phyloP scores from a whole-genome alignment of 2,888 invertebrate species.

The Harmothoe impar region DNA sequence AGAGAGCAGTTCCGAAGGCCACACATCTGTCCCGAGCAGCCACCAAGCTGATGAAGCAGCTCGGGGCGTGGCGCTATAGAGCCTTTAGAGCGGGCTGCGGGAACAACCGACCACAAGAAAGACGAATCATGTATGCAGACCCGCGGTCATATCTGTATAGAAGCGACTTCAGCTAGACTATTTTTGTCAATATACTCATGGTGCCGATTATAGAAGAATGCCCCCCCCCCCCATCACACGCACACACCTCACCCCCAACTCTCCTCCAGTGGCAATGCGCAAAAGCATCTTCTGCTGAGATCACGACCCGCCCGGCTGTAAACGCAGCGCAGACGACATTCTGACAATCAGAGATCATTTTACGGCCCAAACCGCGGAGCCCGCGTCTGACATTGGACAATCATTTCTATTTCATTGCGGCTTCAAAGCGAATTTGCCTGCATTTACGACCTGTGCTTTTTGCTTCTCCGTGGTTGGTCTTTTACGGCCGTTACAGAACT shows the following conservation, averaged over 20 bases:
- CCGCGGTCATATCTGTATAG: not conserved
- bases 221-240: too few relatives aligned
- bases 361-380: not conserved
- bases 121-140: not conserved
- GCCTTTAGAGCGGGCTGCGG: not conserved
- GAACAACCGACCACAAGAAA: not conserved
- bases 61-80: not conserved
- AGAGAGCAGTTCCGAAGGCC: not conserved
- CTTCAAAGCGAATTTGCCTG: not conserved
- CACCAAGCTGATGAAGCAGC: not conserved
- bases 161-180: not conserved
- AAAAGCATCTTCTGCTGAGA: too few relatives aligned
- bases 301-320: not conserved
- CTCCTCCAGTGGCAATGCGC: too few relatives aligned
- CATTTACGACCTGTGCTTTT: not conserved
- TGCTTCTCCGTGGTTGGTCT: not conserved
- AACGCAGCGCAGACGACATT: not conserved
- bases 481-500: not conserved
- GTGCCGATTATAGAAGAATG: not conserved
- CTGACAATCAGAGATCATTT: not conserved
- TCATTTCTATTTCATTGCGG: slow-evolving; percentile 9
- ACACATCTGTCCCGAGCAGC: not conserved
- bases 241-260: too few relatives aligned
- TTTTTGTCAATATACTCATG: too few relatives aligned
- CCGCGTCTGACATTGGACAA: not conserved